Evolutionary conservation across 1,140 invertebrate species (phyloP), one percentile per base, ranked within the genome.

Genomic region (Arion vulgaris): DNA sequence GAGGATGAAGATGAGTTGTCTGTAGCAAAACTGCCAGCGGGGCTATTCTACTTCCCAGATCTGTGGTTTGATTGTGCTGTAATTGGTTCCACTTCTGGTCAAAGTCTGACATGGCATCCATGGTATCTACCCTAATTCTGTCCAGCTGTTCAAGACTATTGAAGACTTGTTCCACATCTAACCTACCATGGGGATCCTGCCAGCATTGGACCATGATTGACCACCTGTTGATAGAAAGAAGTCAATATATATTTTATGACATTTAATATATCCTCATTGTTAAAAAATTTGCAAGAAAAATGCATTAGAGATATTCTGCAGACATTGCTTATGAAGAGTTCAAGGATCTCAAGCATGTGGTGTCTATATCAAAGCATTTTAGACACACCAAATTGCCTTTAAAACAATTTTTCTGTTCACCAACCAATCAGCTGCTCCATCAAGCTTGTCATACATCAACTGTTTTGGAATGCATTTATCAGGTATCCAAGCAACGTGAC

Each of bases 201-300:
- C 89, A 91, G 83, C 90, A 91, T 62, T 86, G 83, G 77, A 85
- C 76, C 88, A 91, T 91, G 26, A 91, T 79, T 36, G 88, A 86
- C 85, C 86, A 88, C 75, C 90, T 91, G 71, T 1, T 39, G 26
- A 49, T 28, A 71, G 68, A 51, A 49, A 71, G n/a, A 34, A 36
- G 69, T 15, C 38, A 69, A 80, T 39, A 51, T 32, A 41, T 75
- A n/a, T n/a, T n/a, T 15, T 45, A n/a, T 45, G 28, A 13, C 45
- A 49, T 28, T n/a, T n/a, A n/a, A n/a, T n/a, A n/a, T n/a, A n/a
- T n/a, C n/a, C n/a, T 11, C 15, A 26, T 17, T 36, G 9, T 26
- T 39, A 26, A n/a, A n/a, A n/a, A n/a, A n/a, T n/a, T n/a, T n/a
- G n/a, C n/a, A n/a, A n/a, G n/a, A n/a, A n/a, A n/a, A n/a, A n/a